A percentile compares a stretch with the other conserved stretches of the same genome.
These are phyloP conservation scores for Sminthurinus signatus DNA, from an alignment of 1,140 invertebrate genomes.

Conservation along the genomic window DNA sequence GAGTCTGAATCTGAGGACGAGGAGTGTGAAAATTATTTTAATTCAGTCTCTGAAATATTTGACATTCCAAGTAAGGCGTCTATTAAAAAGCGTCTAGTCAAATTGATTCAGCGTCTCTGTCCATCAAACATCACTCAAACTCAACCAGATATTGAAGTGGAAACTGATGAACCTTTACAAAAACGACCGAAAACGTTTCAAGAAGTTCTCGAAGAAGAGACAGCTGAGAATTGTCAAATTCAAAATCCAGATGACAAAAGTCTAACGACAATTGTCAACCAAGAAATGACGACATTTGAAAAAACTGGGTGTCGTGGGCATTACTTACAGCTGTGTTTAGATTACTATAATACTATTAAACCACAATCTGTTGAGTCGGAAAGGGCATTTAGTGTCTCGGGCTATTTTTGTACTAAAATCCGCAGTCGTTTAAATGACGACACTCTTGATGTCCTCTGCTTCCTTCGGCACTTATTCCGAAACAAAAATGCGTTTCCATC, in stretches of 20 bases:
- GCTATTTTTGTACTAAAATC: constrained; percentile 18
- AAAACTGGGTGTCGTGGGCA: not conserved
- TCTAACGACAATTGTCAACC: not conserved
- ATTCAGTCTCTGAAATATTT: not conserved
- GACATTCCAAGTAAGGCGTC: not conserved
- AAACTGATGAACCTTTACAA: too few relatives aligned
- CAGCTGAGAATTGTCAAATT: too few relatives aligned
- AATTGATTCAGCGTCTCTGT: not conserved
- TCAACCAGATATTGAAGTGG: too few relatives aligned
- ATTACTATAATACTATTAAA: constrained; percentile 1
- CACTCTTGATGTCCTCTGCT: constrained; percentile 10
- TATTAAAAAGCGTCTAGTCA: not conserved
- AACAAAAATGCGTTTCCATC: too few relatives aligned
- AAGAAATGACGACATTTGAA: constrained; percentile 13
- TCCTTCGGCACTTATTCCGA: constrained; percentile 1
- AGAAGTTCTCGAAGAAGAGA: too few relatives aligned
- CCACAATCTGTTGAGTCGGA: constrained; percentile 18
- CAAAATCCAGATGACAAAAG: too few relatives aligned
- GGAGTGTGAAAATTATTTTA: too few relatives aligned
- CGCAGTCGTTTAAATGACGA: constrained; percentile 1
- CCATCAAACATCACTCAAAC: too few relatives aligned
- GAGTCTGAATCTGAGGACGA: not conserved
- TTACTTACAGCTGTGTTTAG: not conserved
- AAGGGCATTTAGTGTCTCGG: constrained; percentile 4
- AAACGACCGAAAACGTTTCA: too few relatives aligned